Evolutionary conservation across 2,797 vertebrate species (phyloP).

Genomic region (Lateolabrax maculatus): DNA sequence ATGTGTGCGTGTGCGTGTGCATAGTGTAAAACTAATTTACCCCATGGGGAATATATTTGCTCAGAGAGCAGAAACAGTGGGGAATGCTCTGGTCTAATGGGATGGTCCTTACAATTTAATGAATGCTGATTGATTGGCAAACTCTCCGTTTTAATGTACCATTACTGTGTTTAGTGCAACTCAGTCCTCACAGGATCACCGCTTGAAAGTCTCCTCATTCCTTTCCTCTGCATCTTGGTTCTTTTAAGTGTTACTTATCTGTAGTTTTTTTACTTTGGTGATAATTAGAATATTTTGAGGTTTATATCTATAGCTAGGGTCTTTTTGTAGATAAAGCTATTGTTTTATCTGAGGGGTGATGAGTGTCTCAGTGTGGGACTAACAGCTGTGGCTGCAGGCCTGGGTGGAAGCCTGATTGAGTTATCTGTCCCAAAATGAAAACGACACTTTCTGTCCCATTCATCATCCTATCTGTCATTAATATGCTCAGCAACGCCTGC

Average conservation of each 20-base stretch:
- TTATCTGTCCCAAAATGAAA: slow-evolving; percentile 64
- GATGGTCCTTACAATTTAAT: slow-evolving; percentile 63
- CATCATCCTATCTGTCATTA: slow-evolving; percentile 64
- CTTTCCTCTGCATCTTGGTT: slow-evolving; percentile 6
- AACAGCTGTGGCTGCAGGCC: slow-evolving; percentile 42
- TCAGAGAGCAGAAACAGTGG: slow-evolving; percentile 51
- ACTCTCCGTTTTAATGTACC: slow-evolving; percentile 56
- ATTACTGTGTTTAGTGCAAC: slow-evolving; percentile 53
- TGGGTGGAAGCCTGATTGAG: slow-evolving; percentile 56
- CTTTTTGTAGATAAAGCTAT: background rate
- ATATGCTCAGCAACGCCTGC: slow-evolving; percentile 19
- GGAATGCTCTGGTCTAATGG: slow-evolving; percentile 60
- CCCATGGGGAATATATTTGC: slow-evolving; percentile 65
- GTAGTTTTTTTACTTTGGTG: background rate
- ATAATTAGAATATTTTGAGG: slow-evolving; percentile 33
- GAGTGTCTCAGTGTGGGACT: slow-evolving; percentile 18
- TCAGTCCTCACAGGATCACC: slow-evolving; percentile 37
- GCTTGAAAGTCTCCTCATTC: slow-evolving; percentile 39
- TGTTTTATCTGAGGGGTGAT: background rate
- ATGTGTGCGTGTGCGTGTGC: background rate
- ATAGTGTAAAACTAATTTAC: slow-evolving; percentile 63
- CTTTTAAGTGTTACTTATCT: slow-evolving; percentile 16
- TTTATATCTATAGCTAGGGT: background rate
- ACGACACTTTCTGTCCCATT: slow-evolving; percentile 58
- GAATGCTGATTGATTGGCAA: slow-evolving; percentile 70